Conservation (phyloP, 1,140 invertebrate species). For the Drosophila bifasciata region DNA sequence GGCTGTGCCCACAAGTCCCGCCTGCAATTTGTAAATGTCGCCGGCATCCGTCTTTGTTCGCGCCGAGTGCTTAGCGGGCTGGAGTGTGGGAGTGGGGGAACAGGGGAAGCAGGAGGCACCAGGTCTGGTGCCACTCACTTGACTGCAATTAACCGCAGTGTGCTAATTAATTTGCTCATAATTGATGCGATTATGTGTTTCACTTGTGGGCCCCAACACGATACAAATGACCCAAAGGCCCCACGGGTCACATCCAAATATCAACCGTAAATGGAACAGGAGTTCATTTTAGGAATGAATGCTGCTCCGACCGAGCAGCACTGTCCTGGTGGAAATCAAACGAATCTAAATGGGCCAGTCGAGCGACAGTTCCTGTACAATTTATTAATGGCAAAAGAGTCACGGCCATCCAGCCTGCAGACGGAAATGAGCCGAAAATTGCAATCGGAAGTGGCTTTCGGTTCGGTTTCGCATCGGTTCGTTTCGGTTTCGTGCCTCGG, state of each 20-base stretch:
- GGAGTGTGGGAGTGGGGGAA: not conserved
- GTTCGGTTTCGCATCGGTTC: constrained; percentile 12
- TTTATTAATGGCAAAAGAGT: constrained; percentile 68
- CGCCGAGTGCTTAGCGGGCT: not conserved
- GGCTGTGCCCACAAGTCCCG: constrained; percentile 9
- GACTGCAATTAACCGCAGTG: constrained; percentile 78
- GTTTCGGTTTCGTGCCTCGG: constrained; percentile 1
- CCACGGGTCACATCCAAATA: constrained; percentile 62
- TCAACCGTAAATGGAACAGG: constrained; percentile 35
- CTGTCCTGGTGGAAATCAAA: constrained; percentile 68
- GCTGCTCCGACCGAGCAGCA: not conserved
- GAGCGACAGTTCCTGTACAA: constrained; percentile 38
- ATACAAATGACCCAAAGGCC: constrained; percentile 39
- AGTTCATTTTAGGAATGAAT: not conserved
- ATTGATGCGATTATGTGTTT: constrained; percentile 80
- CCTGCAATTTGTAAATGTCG: constrained; percentile 78
- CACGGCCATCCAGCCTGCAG: constrained; percentile 52
- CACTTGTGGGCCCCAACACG: constrained; percentile 46
- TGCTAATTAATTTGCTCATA: constrained; percentile 83
- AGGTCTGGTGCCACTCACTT: constrained; percentile 56
- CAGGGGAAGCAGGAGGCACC: constrained; percentile 1
- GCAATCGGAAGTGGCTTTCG: constrained; percentile 47
- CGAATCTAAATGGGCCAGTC: constrained; percentile 37
- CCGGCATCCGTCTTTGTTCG: constrained; percentile 56
- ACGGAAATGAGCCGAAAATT: constrained; percentile 70